These are phyloP conservation scores for Nanger granti DNA, from an alignment of 2,113 vertebrate species.

Conservation along the genomic window DNA sequence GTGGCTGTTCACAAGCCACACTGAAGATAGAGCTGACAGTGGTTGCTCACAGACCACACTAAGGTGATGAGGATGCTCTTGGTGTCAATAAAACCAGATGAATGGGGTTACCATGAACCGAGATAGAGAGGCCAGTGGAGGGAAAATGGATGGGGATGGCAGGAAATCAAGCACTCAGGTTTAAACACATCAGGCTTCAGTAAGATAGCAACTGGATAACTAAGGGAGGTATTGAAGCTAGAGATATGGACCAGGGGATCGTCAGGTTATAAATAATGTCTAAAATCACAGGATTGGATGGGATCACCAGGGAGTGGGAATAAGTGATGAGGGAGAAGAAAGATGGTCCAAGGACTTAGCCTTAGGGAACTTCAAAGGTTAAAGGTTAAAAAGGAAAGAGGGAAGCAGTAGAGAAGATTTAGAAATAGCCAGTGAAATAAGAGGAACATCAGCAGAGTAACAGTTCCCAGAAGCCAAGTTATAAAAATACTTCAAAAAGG, in stretches of 20 bases:
- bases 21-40: neutral
- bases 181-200: neutral
- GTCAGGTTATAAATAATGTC: neutral
- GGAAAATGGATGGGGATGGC: neutral
- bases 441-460: neutral
- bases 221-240: neutral
- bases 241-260: neutral
- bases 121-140: neutral
- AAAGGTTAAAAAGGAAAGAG: slow-evolving; percentile 44
- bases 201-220: neutral
- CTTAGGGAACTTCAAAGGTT: neutral
- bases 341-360: neutral
- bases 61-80: neutral
- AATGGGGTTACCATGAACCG: rapidly evolving
- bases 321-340: neutral
- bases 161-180: neutral
- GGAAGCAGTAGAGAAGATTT: neutral
- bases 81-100: neutral
- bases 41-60: neutral
- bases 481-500: slow-evolving; percentile 16
- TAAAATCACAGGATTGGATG: neutral
- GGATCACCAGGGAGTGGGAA: neutral
- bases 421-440: neutral
- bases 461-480: neutral
- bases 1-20: neutral